Base-by-base conservation (phyloP, 2,113 vertebrate genomes). In the Notechis scutatus region DNA sequence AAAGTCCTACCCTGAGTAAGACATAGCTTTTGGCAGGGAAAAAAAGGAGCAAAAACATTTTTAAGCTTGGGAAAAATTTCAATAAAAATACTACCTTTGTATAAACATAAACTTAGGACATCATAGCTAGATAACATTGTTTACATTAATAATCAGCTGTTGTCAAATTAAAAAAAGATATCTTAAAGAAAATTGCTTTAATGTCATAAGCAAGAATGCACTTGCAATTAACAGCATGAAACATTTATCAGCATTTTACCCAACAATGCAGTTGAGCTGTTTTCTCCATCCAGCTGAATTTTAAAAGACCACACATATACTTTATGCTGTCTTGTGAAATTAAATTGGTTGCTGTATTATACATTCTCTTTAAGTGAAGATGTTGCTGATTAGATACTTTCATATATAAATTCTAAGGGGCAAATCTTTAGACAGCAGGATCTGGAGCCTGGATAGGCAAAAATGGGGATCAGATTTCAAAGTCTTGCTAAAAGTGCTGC, bases 71-170 rank as follows among this genome's bases (percentile, higher is more conserved):
- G 93, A 55, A 86, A 92, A 74, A 91, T 2, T 42, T n/a, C 14
- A 96, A 93, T 57, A 95, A 92, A 81, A 95, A 94, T 89, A 20
- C 4, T 59, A 87, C 94, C 97, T 95, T 93, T 21, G 1, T 89
- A 3, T 42, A 94, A 93, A 90, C 96, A 94, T 92, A 97, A 96
- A 97, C 86, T 54, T 94, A 95, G 57, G 59, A 45, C 95, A 85
- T 95, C 52, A 39, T 11, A 93, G 81, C 61, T 34, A 90, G 69
- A 93, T 94, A 92, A 90, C 95, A 91, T 93, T 92, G 81, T 29
- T 91, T 89, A 64, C 89, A 88, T 92, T 96, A 95, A 94, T 15
- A 64, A 96, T 92, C 92, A 96, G 87, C 55, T 64, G 64, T 88
- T 92, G 93, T 15, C 14, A 93, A 94, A 91, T 91, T 93, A 90